A percentile compares a stretch with the other conserved stretches of the same genome.
phyloP scores from a whole-genome alignment of 1,140 invertebrate genomes.

The Drosophila pallidifrons region DNA sequence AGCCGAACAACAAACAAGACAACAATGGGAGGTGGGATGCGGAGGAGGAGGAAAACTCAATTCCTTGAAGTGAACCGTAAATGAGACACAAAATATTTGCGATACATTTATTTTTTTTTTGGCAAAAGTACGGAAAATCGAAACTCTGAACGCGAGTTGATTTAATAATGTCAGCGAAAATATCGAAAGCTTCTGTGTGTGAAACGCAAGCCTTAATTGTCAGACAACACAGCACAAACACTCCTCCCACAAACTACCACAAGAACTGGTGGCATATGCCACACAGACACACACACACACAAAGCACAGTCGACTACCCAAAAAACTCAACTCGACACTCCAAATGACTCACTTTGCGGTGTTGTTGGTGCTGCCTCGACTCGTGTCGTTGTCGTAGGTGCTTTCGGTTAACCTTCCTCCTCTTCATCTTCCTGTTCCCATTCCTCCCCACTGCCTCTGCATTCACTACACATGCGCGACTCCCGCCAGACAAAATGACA shows the following conservation, averaged over 20 bases:
- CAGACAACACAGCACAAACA: slow-evolving; percentile 28
- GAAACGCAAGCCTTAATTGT: slow-evolving; percentile 38
- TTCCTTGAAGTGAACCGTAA: slow-evolving; percentile 21
- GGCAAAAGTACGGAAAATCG: neutral
- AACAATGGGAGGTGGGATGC: slow-evolving; percentile 7
- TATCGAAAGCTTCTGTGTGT: neutral
- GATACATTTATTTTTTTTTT: slow-evolving; percentile 11
- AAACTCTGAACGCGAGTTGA: slow-evolving; percentile 39
- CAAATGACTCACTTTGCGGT: slow-evolving; percentile 47
- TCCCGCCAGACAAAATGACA: slow-evolving; percentile 33
- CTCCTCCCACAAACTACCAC: neutral
- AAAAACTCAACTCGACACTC: slow-evolving; percentile 23
- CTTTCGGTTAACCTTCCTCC: slow-evolving; percentile 1
- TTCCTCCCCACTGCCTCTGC: neutral
- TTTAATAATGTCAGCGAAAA: slow-evolving; percentile 35
- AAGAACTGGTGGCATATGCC: neutral
- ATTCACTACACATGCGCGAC: neutral
- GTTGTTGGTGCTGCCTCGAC: slow-evolving; percentile 23
- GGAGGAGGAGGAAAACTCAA: slow-evolving; percentile 6
- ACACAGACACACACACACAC: slow-evolving; percentile 3
- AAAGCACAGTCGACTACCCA: slow-evolving; percentile 13
- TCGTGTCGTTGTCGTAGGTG: slow-evolving; percentile 11
- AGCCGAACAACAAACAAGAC: slow-evolving; percentile 31
- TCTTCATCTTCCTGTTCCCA: neutral
- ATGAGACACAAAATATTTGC: slow-evolving; percentile 40